Base-by-base conservation (phyloP, 2,797 vertebrate genomes). In the Petrocephalus schoutedeni region DNA sequence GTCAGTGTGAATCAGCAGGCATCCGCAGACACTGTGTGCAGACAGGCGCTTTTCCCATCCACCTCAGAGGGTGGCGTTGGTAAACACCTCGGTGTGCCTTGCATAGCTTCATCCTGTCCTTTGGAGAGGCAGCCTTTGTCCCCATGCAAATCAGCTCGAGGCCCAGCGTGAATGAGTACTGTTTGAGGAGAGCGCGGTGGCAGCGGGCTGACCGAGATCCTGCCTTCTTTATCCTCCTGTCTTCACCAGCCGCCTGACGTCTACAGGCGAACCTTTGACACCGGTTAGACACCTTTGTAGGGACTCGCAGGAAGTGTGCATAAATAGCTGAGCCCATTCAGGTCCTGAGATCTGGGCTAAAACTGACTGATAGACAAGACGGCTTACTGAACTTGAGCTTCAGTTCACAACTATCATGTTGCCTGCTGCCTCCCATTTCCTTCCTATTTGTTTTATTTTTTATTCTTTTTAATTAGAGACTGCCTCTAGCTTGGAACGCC, bases 61-160 rank as follows among this genome's bases (percentile, higher is more conserved):
- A 51, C 45, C 45, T 49, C 8, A 2, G 54, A 86, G 59, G 51
- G 59, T 45, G 45, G 28, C 61, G 2, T 86, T 53, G 51, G 59
- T n/a, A 23, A 53, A 51, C 41, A 67, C 41, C 58, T 21, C 59
- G 1, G n/a, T 67, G 53, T 41, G 10, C 10, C 41, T 36, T 54
- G 12, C 23, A 0, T 21, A 4, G 10, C 41, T n/a, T 21, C 21
- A 57, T 64, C 45, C 59, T 49, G 32, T 67, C 58, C 86, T 64
- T 86, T 64, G n/a, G 53, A 41, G 32, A 49, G 19, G n/a, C 21
- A 6, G 45, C 4, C 41, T 64, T 86, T 64, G 58, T 86, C 58
- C 58, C 53, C 36, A 86, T 86, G 85, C 86, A 86, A 86, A 86
- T 86, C 58, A 45, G 41, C 59, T 67, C 67, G 32, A 86, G 86